These are phyloP conservation scores for Salvelinus namaycush DNA, from an alignment of 2,113 vertebrate genomes.

Conservation along the genomic window DNA sequence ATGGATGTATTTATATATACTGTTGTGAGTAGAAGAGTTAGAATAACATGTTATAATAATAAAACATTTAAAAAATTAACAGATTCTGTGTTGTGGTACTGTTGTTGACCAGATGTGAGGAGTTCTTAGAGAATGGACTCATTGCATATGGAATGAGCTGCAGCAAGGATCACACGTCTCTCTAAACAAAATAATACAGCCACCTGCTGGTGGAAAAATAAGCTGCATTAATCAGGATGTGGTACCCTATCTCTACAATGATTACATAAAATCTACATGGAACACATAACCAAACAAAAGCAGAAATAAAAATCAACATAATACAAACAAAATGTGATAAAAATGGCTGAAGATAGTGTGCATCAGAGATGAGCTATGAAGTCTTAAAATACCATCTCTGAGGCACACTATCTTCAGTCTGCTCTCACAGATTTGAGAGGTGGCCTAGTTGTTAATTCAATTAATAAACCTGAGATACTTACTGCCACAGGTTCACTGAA, in stretches of 20 bases:
- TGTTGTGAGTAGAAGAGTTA: too few relatives aligned
- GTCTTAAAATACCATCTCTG: neutral
- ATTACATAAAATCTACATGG: too few relatives aligned
- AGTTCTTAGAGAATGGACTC: neutral
- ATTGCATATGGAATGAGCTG: neutral
- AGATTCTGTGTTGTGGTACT: neutral
- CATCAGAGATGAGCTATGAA: neutral
- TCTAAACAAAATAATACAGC: constrained; percentile 7
- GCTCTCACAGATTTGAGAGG: neutral
- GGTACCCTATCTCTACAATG: too few relatives aligned
- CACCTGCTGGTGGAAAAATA: constrained; percentile 3
- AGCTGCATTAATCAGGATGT: too few relatives aligned
- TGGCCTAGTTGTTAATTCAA: constrained; percentile 6
- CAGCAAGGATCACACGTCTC: neutral
- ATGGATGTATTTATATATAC: constrained; percentile 13
- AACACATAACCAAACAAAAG: neutral
- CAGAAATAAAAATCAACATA: too few relatives aligned
- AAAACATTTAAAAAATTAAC: too few relatives aligned
- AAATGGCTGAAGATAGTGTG: neutral
- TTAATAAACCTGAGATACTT: neutral
- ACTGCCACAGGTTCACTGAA: neutral
- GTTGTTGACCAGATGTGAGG: neutral
- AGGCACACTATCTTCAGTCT: neutral
- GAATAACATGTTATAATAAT: too few relatives aligned
- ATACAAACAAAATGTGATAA: neutral